Conservation (phyloP, 2,797 vertebrate species). For the Typhlichthys subterraneus region DNA sequence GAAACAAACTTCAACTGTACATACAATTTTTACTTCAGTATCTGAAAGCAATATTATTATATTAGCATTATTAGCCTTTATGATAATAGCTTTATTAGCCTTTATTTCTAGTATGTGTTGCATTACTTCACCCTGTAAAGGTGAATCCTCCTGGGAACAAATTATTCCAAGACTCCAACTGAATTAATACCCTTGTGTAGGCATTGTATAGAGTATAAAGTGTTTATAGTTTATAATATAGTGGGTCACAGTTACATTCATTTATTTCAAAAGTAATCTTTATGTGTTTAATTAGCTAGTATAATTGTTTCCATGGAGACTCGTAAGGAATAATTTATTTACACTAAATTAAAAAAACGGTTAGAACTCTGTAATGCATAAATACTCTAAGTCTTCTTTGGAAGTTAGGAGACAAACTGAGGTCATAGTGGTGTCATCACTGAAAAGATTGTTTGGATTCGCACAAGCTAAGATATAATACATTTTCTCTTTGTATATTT, state of each 20-base stretch:
- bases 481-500: neutral
- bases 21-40: too few species aligned
- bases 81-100: too few species aligned
- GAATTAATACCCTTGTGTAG: constrained; percentile 22
- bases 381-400: constrained; percentile 59
- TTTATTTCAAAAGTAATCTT: constrained; percentile 67
- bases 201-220: constrained; percentile 46
- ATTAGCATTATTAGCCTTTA: too few species aligned
- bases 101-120: too few species aligned
- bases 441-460: too few species aligned
- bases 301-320: constrained; percentile 78
- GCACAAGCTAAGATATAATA: too few species aligned
- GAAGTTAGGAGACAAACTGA: constrained; percentile 55
- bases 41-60: too few species aligned
- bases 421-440: constrained; percentile 55
- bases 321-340: constrained; percentile 58
- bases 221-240: constrained; percentile 56
- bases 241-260: constrained; percentile 55
- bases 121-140: too few species aligned
- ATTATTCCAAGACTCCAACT: too few species aligned
- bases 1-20: too few species aligned
- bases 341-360: constrained; percentile 64
- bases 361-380: constrained; percentile 62
- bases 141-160: too few species aligned
- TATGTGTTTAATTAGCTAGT: constrained; percentile 45